Evolutionary conservation across 2,113 vertebrate species (phyloP), one percentile per base, ranked within the genome.

Genomic region (Mastomys natalensis): DNA sequence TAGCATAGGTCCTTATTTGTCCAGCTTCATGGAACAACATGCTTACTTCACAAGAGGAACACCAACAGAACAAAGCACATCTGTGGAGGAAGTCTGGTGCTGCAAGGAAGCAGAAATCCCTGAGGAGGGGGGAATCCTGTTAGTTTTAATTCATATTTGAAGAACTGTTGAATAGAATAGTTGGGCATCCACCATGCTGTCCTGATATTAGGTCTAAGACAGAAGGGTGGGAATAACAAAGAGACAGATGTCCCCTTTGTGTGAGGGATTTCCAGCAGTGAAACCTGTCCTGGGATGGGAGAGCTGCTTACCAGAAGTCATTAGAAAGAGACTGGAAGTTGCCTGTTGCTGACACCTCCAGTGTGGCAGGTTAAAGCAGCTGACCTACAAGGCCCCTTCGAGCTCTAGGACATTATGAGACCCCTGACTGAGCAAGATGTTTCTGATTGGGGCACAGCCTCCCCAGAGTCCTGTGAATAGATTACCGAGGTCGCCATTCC

Each of bases 401-500:
- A 45, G 73, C 66, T 95, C 34, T 12, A 64, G 87, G 86, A 78
- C 53, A 37, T 80, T 64, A 91, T 31, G 64, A 96, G 68, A 78
- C 5, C 92, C 90, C 24, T 82, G 94, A 81, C 68, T n/a, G 78
- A 90, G 80, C 55, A 96, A 72, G 55, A 80, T 76, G 74, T 37
- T 95, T 97, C 82, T 96, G 94, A 93, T 0, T 60, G 89, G 84
- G 73, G 82, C 89, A 87, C 87, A 95, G 91, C 53, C 73, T 87
- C 91, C 91, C 93, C 37, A 58, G 93, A 91, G 84, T 84, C 89
- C 93, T 89, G 60, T 26, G 12, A 93, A 70, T 84, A 90, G 85
- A 87, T 5, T 12, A 78, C 26, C 55, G 91, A 96, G 94, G 94
- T 97, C 34, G 0, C 91, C 48, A n/a, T 91, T 94, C 86, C 95